Evolutionary conservation across 92 coral and sea anemone species (phyloP), one percentile per base, ranked within the genome.

Genomic region (Hydrozoanthus gracilis): DNA sequence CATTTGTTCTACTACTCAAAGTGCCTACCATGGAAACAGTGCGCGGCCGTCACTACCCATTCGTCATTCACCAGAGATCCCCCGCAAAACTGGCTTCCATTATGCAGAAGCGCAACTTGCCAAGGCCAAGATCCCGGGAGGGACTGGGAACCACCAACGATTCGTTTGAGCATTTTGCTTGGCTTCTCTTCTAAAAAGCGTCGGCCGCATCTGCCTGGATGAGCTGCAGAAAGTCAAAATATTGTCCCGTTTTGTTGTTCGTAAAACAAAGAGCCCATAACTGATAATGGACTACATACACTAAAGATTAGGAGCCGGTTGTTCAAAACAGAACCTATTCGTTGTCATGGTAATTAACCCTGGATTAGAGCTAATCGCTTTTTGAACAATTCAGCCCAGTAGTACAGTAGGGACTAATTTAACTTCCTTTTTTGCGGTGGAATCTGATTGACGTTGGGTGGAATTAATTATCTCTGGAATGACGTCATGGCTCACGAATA

Each of bases 111-210:
- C n/a, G 99, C 92, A 3, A 90, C 98, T 51, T 94, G 94, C 99
- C 99, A 96, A 0, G 99, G 99, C 99, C 99, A 96, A 10, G 94
- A 84, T 0, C 99, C 99, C 49, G 88, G 93, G 47, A 55, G 64
- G 55, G 94, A 78, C 45, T 90, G 88, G 44, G 44, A 65, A 7
- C 98, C 98, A 50, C 98, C 98, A 44, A 95, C 98, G 5, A 96
- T 95, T 2, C 99, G 94, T 17, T 93, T 88, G 73, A 76, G 79
- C 82, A 86, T 50, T 4, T 10, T 44, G 9, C 13, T 39, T 6
- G 65, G 49, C 46, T 16, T 75, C 58, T 44, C 12, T 60, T 20
- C 66, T 12, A 52, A 10, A 9, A 49, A 80, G 15, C 82, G 60
- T 16, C 17, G 77, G 62, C 85, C 85, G 58, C 85, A 80, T 18